phyloP scores from a whole-genome alignment of 2,113 vertebrate species.

The Chaetodon auriga region DNA sequence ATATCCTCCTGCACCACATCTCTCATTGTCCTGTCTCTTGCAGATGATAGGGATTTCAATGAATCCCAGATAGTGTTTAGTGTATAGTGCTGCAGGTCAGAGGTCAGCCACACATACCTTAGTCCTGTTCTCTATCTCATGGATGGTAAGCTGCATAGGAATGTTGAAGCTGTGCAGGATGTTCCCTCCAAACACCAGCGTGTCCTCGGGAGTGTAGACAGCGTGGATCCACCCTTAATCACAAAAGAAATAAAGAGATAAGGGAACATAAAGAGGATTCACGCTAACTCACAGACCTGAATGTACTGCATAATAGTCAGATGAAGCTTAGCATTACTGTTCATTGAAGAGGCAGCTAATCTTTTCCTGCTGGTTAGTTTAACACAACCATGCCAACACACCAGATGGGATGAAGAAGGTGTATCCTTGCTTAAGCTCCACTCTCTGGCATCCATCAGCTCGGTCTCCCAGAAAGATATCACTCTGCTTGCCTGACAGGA shows the following conservation, averaged over 20 bases:
- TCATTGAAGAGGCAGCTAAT: slow-evolving; percentile 32
- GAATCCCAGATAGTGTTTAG: not conserved
- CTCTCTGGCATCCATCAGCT: slow-evolving; percentile 94
- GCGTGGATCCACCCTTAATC: slow-evolving; percentile 96
- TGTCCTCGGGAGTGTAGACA: slow-evolving; percentile 96
- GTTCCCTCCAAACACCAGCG: slow-evolving; percentile 97
- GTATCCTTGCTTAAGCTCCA: slow-evolving; percentile 94
- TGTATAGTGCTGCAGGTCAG: slow-evolving; percentile 9
- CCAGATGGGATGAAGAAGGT: slow-evolving; percentile 99
- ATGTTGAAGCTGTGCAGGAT: slow-evolving; percentile 99
- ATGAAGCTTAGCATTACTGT: not conserved
- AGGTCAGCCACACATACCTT: slow-evolving; percentile 85
- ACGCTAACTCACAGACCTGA: not conserved
- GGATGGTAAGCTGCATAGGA: slow-evolving; percentile 98
- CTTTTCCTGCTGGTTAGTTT: slow-evolving; percentile 35
- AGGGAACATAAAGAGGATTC: not conserved
- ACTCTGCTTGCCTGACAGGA: slow-evolving; percentile 96
- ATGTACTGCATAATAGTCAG: not conserved
- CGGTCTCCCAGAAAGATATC: slow-evolving; percentile 97
- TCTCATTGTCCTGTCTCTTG: slow-evolving; percentile 1
- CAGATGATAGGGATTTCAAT: not conserved
- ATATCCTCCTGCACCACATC: not conserved
- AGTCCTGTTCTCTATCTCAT: slow-evolving; percentile 97
- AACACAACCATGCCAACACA: slow-evolving; percentile 70
- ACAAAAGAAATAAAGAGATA: slow-evolving; percentile 1